These are phyloP conservation scores for Acipenser transmontanus DNA, from an alignment of 2,797 vertebrate genomes.

Conservation along the genomic window DNA sequence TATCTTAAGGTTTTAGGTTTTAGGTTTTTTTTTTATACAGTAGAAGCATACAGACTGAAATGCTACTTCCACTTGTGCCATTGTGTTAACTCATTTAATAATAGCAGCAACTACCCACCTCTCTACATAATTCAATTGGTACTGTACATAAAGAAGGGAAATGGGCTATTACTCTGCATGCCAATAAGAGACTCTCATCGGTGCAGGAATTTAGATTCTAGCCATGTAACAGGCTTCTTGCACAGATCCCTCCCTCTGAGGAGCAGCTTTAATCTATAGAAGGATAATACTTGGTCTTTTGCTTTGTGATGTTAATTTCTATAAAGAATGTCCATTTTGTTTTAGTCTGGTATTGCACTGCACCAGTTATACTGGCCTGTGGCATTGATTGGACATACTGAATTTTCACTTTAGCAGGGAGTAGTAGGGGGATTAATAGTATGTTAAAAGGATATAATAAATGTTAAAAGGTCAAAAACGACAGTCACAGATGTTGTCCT, in stretches of 20 bases:
- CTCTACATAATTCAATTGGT: background rate
- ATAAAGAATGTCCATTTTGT: conserved; percentile 17
- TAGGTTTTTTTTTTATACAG: too few species aligned
- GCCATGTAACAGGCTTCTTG: background rate
- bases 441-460: too few species aligned
- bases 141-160: background rate
- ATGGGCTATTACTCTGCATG: background rate
- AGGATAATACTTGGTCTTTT: conserved; percentile 15
- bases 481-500: too few species aligned
- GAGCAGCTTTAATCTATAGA: conserved; percentile 3
- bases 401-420: too few species aligned
- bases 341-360: conserved; percentile 19
- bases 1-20: too few species aligned
- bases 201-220: background rate
- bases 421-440: too few species aligned
- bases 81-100: too few species aligned
- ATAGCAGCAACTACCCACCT: too few species aligned
- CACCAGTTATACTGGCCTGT: conserved; percentile 12
- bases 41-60: too few species aligned
- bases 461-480: too few species aligned
- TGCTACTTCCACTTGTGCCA: too few species aligned
- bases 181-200: background rate
- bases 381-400: conserved; percentile 15
- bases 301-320: conserved; percentile 39
- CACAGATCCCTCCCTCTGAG: background rate